A percentile compares a stretch with the other conserved stretches of the same genome.
Evolutionary conservation across 2,888 invertebrate species (phyloP).

Genomic region (Drosophila borborema): DNA sequence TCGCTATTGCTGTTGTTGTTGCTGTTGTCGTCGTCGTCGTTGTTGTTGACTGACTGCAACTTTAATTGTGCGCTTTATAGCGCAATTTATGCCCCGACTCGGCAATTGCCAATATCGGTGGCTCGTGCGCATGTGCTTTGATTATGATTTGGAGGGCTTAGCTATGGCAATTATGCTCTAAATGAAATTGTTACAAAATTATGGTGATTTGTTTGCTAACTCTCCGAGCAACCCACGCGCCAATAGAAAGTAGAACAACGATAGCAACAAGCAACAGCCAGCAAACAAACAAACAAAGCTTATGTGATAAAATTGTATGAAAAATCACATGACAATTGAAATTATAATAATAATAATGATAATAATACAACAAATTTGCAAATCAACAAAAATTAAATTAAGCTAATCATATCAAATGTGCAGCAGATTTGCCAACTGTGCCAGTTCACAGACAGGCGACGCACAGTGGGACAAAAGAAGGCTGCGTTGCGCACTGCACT

Average conservation of each 20-base stretch:
- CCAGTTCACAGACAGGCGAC: conserved; percentile 57
- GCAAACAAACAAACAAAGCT: conserved; percentile 27
- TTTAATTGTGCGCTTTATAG: conserved; percentile 80
- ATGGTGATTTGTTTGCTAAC: conserved; percentile 53
- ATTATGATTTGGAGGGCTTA: conserved; percentile 67
- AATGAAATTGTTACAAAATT: conserved; percentile 77
- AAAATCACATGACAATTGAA: conserved; percentile 65
- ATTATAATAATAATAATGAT: conserved; percentile 49
- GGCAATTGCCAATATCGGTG: conserved; percentile 56
- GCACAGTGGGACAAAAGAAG: background rate
- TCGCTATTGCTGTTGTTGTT: conserved; percentile 1
- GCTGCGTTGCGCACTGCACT: conserved; percentile 4
- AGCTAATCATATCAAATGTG: conserved; percentile 52
- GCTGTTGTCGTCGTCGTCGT: conserved; percentile 18
- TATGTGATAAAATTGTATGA: conserved; percentile 38
- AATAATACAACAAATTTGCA: conserved; percentile 45
- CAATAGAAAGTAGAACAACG: conserved; percentile 73
- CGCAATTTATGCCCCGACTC: conserved; percentile 70
- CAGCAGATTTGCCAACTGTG: conserved; percentile 59
- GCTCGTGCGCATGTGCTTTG: conserved; percentile 58
- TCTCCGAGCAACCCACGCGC: conserved; percentile 63
- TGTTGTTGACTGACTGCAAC: conserved; percentile 58
- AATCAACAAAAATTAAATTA: conserved; percentile 72
- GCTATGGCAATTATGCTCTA: conserved; percentile 72
- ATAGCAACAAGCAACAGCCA: conserved; percentile 13